Conservation (phyloP, 23 tunicate species). For the Ciona savignyi region DNA sequence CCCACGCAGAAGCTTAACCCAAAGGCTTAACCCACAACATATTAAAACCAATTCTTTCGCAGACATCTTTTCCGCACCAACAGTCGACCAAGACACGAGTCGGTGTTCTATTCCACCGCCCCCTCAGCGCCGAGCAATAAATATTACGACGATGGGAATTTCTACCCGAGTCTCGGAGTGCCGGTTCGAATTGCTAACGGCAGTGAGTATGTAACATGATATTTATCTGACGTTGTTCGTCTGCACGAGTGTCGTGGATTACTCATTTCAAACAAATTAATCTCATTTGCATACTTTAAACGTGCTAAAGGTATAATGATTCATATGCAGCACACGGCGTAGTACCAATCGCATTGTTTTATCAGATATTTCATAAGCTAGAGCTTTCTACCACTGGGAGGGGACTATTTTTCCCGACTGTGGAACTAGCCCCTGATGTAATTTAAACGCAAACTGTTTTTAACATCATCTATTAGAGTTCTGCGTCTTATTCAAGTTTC, state of each 20-base stretch:
- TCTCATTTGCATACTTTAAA: conserved; percentile 1
- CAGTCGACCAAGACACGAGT: conserved; percentile 19
- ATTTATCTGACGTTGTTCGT: neutral
- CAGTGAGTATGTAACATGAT: conserved; percentile 5
- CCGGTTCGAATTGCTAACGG: conserved; percentile 40
- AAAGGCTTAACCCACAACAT: neutral
- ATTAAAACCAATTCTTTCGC: neutral
- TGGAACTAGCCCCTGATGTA: too few species aligned
- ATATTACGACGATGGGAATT: conserved; percentile 30
- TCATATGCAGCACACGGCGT: neutral
- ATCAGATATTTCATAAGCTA: too few species aligned
- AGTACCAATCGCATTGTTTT: neutral
- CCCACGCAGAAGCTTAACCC: too few species aligned
- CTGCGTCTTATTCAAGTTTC: too few species aligned
- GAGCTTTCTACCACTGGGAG: too few species aligned
- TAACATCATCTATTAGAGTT: too few species aligned
- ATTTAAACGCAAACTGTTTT: too few species aligned
- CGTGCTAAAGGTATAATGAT: neutral
- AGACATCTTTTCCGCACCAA: conserved; percentile 10
- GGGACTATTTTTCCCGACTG: neutral
- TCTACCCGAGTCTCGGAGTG: conserved; percentile 68
- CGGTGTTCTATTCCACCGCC: conserved; percentile 63
- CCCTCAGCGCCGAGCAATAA: conserved; percentile 39
- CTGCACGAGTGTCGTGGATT: too few species aligned
- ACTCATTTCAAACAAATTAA: neutral